Conservation (phyloP, 2,113 vertebrate genomes). For the human region GRCh38 chr11:81328501-81329000, state of each 20-base stretch:
- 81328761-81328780: neutral
- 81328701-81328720: neutral
- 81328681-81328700: neutral
- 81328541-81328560: neutral
- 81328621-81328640: neutral
- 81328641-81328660: neutral
- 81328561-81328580: neutral
- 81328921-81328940: neutral
- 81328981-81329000: neutral
- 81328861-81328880: neutral
- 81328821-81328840: too few species aligned
- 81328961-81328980: neutral
- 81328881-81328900: neutral
- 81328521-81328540: neutral
- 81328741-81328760: neutral
- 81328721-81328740: neutral
- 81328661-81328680: neutral
- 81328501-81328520: neutral
- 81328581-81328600: neutral
- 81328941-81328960: neutral
- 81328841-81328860: neutral
- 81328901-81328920: neutral
- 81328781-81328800: neutral
- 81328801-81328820: neutral
- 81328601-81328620: neutral